Evolutionary conservation across 37 sponge, comb jelly and placozoan genomes (phyloP).

Genomic region (Crambe crambe): DNA sequence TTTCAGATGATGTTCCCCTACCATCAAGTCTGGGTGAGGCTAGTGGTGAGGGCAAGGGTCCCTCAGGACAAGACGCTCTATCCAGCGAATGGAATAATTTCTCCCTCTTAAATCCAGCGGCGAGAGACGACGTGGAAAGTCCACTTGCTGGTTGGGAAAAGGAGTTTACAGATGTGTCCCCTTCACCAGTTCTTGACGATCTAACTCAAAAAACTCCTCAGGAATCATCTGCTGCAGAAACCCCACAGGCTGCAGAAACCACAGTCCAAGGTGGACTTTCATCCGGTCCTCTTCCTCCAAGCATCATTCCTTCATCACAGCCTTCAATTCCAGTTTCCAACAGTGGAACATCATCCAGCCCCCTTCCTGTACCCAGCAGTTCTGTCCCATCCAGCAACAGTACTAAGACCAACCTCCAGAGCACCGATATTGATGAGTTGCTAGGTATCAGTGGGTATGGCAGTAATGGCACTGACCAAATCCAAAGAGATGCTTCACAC

Average conservation of each 20-base stretch:
- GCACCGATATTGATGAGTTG: conserved; percentile 1
- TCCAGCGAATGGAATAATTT: conserved; percentile 53
- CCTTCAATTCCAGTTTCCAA: neutral
- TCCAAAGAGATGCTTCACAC: neutral
- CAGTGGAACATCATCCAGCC: neutral
- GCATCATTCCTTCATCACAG: no score
- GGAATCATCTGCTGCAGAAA: no score
- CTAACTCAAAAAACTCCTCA: no score
- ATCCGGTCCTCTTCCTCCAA: no score
- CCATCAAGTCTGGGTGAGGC: neutral
- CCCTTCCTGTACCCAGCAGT: neutral
- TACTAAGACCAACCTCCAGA: neutral
- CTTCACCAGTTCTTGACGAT: neutral
- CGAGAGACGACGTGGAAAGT: neutral
- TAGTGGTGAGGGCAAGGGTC: neutral
- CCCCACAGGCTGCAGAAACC: no score
- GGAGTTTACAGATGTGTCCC: conserved; percentile 26
- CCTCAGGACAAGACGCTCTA: neutral
- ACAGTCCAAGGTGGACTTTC: no score
- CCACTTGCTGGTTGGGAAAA: conserved; percentile 53
- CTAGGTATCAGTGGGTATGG: conserved; percentile 2
- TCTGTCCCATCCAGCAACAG: neutral
- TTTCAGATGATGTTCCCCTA: neutral
- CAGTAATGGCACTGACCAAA: neutral
- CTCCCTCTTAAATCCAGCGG: conserved; percentile 45